Base-by-base conservation (phyloP, 2,797 vertebrate genomes). In the Thaleichthys pacificus region DNA sequence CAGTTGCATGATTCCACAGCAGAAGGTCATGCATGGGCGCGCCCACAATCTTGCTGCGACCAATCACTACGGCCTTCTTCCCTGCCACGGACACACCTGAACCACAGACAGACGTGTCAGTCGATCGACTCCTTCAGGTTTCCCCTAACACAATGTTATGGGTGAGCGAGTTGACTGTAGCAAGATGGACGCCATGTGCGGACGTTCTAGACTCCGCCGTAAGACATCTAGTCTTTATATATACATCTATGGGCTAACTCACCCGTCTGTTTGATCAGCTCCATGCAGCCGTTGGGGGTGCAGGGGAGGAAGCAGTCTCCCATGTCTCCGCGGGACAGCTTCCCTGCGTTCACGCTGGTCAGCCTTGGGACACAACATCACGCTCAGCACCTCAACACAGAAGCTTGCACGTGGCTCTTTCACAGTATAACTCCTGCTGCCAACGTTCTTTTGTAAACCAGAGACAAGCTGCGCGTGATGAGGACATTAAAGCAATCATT, bases 11-110 rank as follows among this genome's bases (percentile, higher is more conserved):
- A 86, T 89, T 99, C 96, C 97, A 99, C 64, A 99, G 93, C 78
- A 99, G 93, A 72, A 99, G 89, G 86, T 99, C 97, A 0, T 96
- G 95, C 98, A 99, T 99, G 0, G 98, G 98, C 9, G 97, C 96
- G 0, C 98, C 98, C 0, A 99, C 98, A 0, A 99, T 99, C 91
- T 99, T 99, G 85, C 98, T 99, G 70, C 97, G 96, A 5, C 97
- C 98, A 1, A 99, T 86, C 77, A 99, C 97, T 0, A 99, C 97
- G 0, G 97, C 98, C 4, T 87, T 94, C 71, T 96, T 97, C 63
- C 98, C 97, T 0, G 94, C 95, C 80, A 99, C 92, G 47, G 95
- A 92, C 24, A 97, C 67, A 57, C 97, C 97, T 99, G 76, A 0
- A 70, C 28, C 77, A 65, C 83, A 65, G 49, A 1, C 14, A 6